A percentile compares a stretch with the other conserved stretches of the same genome.
These are phyloP conservation scores for Halcyon chelicuti DNA, from an alignment of 2,797 vertebrate genomes.

Conservation along the genomic window DNA sequence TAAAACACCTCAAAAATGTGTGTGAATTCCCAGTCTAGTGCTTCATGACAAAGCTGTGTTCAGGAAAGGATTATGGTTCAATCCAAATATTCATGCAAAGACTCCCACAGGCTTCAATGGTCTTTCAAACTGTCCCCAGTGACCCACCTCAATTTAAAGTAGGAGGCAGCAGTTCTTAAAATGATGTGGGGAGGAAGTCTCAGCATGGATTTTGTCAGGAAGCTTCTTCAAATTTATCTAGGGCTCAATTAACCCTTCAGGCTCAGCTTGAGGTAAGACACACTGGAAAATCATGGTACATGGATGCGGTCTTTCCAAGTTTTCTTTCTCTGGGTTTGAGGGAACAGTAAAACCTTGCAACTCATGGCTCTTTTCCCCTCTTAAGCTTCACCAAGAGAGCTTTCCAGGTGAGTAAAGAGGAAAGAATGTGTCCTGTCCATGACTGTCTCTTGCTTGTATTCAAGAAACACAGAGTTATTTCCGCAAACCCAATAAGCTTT, in stretches of 20 bases:
- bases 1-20: not conserved
- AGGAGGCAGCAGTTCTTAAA: not conserved
- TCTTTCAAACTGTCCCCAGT: not conserved
- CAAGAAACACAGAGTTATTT: accelerated
- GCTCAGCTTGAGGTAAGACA: not conserved
- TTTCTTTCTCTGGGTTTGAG: not conserved
- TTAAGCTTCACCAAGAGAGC: accelerated
- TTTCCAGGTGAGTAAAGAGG: not conserved
- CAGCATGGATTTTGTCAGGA: not conserved
- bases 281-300: not conserved
- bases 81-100: not conserved
- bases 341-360: not conserved
- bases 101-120: not conserved
- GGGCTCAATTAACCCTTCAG: not conserved
- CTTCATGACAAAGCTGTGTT: not conserved
- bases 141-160: not conserved
- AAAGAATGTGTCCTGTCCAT: not conserved
- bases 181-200: not conserved
- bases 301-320: accelerated
- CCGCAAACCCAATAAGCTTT: not conserved
- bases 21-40: not conserved
- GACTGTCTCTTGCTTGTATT: not conserved
- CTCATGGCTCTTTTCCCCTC: accelerated
- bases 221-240: not conserved
- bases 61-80: not conserved